These are phyloP conservation scores for Agrotis clavis DNA, from an alignment of 2,888 invertebrate genomes.

Conservation along the genomic window DNA sequence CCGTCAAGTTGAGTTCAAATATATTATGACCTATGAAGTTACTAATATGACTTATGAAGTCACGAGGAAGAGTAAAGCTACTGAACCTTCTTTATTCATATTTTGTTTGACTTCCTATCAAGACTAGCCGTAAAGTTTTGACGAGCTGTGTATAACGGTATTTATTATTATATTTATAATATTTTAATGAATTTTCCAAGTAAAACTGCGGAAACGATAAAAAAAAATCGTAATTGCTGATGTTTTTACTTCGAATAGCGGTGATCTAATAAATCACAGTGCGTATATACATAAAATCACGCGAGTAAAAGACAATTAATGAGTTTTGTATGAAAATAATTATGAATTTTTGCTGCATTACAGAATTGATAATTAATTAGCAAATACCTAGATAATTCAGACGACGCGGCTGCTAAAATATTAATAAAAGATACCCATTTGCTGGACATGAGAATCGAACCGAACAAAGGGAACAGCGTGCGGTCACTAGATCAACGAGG, in stretches of 20 bases:
- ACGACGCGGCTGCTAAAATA: too few relatives aligned
- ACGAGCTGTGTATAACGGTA: conserved; percentile 25
- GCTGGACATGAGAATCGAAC: too few relatives aligned
- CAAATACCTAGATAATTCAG: too few relatives aligned
- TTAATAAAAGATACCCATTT: too few relatives aligned
- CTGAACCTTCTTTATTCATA: conserved; percentile 1
- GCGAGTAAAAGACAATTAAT: neutral
- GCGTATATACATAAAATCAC: neutral
- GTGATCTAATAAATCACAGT: conserved; percentile 15
- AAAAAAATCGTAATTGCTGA: neutral
- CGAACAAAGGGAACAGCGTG: too few relatives aligned
- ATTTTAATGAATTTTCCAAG: conserved; percentile 34
- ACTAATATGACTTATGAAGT: too few relatives aligned
- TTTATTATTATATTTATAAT: conserved; percentile 33
- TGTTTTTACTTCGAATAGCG: conserved; percentile 22
- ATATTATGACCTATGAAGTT: too few relatives aligned
- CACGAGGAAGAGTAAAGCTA: neutral
- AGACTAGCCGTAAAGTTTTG: conserved; percentile 9
- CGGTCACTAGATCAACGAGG: too few relatives aligned
- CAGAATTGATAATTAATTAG: neutral
- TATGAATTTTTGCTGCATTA: neutral
- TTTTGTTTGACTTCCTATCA: neutral
- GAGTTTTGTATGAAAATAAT: neutral
- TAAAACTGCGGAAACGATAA: conserved; percentile 29
- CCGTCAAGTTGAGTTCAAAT: too few relatives aligned